phyloP scores from a whole-genome alignment of 2,113 vertebrate species.

The Petroica traversi region DNA sequence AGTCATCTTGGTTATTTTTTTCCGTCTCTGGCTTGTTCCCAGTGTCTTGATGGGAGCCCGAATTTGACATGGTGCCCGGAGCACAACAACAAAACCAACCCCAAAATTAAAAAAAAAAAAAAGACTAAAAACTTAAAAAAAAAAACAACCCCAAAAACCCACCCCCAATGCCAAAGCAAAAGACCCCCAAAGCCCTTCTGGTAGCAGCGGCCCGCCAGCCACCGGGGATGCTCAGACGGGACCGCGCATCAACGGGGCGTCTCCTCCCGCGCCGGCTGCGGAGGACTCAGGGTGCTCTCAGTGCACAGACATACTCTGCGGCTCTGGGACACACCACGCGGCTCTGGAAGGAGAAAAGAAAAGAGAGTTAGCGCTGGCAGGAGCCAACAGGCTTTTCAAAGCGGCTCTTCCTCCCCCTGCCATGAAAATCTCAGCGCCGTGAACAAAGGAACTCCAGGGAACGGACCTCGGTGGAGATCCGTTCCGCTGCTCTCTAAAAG shows the following conservation, averaged over 20 bases:
- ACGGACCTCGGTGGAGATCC: slow-evolving; percentile 45
- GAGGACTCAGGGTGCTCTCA: slow-evolving; percentile 44
- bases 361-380: slow-evolving; percentile 34
- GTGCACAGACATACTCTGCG: slow-evolving; percentile 42
- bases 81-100: not conserved
- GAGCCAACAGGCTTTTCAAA: slow-evolving; percentile 34
- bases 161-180: not conserved
- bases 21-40: slow-evolving; percentile 84
- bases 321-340: slow-evolving; percentile 28
- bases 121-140: not conserved
- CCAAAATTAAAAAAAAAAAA: not conserved
- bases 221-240: not conserved
- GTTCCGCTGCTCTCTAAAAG: slow-evolving; percentile 42
- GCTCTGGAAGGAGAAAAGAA: slow-evolving; percentile 61
- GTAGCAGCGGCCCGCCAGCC: slow-evolving; percentile 18
- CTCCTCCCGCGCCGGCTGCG: not conserved
- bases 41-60: slow-evolving; percentile 83
- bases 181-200: not conserved
- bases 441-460: slow-evolving; percentile 52
- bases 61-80: slow-evolving; percentile 87
- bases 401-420: slow-evolving; percentile 47
- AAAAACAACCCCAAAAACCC: not conserved
- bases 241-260: not conserved
- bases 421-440: not conserved
- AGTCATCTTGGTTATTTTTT: slow-evolving; percentile 79